These are phyloP conservation scores for Pterocles gutturalis DNA, from an alignment of 2,113 vertebrate species.

Conservation along the genomic window DNA sequence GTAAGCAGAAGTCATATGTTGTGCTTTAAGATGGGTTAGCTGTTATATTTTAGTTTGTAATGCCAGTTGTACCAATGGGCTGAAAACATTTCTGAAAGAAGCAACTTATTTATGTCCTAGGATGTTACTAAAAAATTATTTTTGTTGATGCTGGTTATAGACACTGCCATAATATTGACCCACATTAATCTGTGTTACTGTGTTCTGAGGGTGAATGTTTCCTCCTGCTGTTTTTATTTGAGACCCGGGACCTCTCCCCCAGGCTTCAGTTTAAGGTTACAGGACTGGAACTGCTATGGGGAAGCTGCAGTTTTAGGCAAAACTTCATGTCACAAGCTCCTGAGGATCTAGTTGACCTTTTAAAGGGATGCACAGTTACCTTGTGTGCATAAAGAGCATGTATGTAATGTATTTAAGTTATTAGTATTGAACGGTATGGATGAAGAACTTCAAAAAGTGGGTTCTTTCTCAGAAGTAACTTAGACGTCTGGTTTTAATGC, in stretches of 20 bases:
- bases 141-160: not conserved
- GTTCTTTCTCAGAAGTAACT: not conserved
- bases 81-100: not conserved
- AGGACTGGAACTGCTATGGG: not conserved
- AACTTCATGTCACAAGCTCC: not conserved
- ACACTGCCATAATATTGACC: not conserved
- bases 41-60: not conserved
- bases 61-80: not conserved
- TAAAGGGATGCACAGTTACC: not conserved
- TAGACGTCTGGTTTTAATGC: constrained; percentile 21
- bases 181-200: not conserved
- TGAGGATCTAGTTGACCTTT: not conserved
- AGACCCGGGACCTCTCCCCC: not conserved
- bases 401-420: not conserved
- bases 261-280: not conserved
- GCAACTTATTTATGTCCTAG: not conserved
- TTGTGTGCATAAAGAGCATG: not conserved
- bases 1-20: not conserved
- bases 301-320: not conserved
- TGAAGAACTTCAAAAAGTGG: constrained; percentile 20
- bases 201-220: not conserved
- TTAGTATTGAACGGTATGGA: not conserved
- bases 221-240: not conserved
- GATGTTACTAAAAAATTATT: not conserved
- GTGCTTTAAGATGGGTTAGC: not conserved